A percentile compares a stretch with the other conserved stretches of the same genome.
Conservation (phyloP, 2,888 invertebrate genomes). For the Trissolcus japonicus region DNA sequence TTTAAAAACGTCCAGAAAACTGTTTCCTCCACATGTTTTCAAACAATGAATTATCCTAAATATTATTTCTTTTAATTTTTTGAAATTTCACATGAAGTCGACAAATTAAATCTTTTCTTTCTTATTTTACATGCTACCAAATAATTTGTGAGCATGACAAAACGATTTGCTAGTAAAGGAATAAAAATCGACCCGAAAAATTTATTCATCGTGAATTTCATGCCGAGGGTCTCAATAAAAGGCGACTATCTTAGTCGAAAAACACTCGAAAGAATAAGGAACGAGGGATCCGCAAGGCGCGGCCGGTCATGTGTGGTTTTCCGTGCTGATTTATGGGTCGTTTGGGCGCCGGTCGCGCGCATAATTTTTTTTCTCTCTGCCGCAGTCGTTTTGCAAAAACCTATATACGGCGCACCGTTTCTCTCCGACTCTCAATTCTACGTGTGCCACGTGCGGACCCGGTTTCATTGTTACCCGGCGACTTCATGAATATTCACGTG, state of each 20-base stretch:
- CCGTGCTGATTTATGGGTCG: slow-evolving; percentile 26
- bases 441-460: slow-evolving; percentile 51
- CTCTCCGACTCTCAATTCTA: slow-evolving; percentile 32
- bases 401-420: slow-evolving; percentile 3
- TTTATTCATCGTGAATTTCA: slow-evolving; percentile 2
- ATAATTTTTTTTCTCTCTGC: slow-evolving; percentile 25
- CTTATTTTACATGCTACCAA: neutral
- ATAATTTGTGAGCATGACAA: neutral
- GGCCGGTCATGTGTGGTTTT: neutral
- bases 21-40: too few species aligned
- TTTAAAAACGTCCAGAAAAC: too few species aligned
- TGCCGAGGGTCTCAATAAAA: slow-evolving; percentile 4
- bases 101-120: too few species aligned
- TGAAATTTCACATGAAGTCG: too few species aligned
- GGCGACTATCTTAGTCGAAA: slow-evolving; percentile 6
- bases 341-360: slow-evolving; percentile 20
- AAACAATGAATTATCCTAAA: too few species aligned
- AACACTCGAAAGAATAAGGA: slow-evolving; percentile 15
- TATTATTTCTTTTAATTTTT: too few species aligned
- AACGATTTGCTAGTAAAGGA: slow-evolving; percentile 1
- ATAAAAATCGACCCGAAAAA: slow-evolving; percentile 1
- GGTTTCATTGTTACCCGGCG: slow-evolving; percentile 58
- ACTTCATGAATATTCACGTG: slow-evolving; percentile 68
- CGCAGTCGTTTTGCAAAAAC: neutral
- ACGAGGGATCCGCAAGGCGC: neutral